These are phyloP conservation scores for Gymnocheta viridis DNA, from an alignment of 2,888 invertebrate species.

Conservation along the genomic window DNA sequence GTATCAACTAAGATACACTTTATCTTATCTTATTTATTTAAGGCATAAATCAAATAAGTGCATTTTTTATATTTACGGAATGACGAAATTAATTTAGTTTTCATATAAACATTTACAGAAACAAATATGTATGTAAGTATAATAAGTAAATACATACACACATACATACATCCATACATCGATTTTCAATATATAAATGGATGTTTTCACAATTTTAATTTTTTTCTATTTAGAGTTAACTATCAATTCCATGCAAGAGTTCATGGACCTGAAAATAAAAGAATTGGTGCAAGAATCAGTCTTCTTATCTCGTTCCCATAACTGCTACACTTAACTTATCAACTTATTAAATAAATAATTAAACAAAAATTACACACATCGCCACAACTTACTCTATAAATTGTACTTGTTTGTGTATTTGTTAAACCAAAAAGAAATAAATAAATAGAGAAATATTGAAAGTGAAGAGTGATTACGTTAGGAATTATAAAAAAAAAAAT, in stretches of 20 bases:
- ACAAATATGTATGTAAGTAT: too few species aligned
- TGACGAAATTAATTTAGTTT: background rate
- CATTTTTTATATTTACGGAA: background rate
- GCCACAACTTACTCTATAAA: conserved; percentile 22
- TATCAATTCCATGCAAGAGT: background rate
- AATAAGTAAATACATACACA: too few species aligned
- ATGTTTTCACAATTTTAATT: background rate
- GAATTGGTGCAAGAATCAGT: conserved; percentile 24
- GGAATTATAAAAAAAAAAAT: conserved; percentile 45
- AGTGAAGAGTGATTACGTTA: conserved; percentile 68
- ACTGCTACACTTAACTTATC: conserved; percentile 27
- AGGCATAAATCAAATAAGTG: background rate
- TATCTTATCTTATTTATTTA: conserved; percentile 33
- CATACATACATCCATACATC: background rate
- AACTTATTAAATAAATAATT: conserved; percentile 18
- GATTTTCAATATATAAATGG: background rate
- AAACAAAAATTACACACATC: conserved; percentile 35
- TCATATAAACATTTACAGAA: background rate
- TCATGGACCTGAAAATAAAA: conserved; percentile 38
- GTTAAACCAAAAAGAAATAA: conserved; percentile 52
- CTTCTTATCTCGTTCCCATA: conserved; percentile 38
- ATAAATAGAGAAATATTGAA: conserved; percentile 61
- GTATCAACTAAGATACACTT: background rate
- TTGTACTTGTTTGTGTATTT: conserved; percentile 19
- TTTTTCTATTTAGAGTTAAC: background rate